Evolutionary conservation across 2,888 invertebrate species (phyloP).

Genomic region (Leucania comma): DNA sequence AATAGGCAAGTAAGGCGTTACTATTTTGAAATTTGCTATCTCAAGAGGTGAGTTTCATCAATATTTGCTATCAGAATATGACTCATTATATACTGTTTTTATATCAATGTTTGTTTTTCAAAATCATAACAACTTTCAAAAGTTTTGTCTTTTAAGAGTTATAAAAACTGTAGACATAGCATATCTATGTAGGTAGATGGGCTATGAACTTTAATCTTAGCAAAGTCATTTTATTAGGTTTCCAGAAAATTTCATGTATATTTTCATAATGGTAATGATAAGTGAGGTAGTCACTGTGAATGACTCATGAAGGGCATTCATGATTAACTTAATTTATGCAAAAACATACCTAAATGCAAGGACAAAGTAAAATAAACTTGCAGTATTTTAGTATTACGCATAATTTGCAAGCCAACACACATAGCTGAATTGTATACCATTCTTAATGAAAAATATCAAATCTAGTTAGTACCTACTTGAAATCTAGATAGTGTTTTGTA

Average conservation of each 20-base stretch:
- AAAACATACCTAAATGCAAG: conserved; percentile 27
- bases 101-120: conserved; percentile 28
- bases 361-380: neutral
- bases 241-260: neutral
- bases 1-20: neutral
- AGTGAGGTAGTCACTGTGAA: conserved; percentile 18
- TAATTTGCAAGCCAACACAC: neutral
- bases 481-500: conserved; percentile 7
- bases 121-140: conserved; percentile 5
- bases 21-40: neutral
- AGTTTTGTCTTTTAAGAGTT: neutral
- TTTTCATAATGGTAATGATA: conserved; percentile 20
- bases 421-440: neutral
- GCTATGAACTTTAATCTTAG: conserved; percentile 9
- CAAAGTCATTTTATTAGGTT: neutral
- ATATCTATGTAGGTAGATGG: conserved; percentile 6
- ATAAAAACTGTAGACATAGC: conserved; percentile 1
- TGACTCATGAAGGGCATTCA: conserved; percentile 38
- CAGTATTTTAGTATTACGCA: neutral
- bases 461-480: conserved; percentile 17
- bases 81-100: neutral
- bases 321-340: conserved; percentile 25
- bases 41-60: conserved; percentile 11
- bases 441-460: conserved; percentile 24
- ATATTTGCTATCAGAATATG: conserved; percentile 14